Conservation (phyloP, 1,140 invertebrate species). For the Riptortus pedestris region DNA sequence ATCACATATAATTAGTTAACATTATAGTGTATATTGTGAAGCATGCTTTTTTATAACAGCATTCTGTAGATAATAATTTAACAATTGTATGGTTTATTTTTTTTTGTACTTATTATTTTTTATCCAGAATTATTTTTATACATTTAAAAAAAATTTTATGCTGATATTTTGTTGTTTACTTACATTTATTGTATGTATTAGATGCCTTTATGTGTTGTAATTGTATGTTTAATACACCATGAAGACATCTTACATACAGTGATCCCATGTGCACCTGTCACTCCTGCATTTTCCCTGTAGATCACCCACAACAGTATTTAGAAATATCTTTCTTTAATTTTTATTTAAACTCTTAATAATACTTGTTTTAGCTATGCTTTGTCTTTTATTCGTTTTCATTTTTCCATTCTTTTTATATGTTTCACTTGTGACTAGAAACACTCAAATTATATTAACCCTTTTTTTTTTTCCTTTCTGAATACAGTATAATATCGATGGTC, state of each 20-base stretch:
- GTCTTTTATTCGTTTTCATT: background rate
- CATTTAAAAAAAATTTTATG: background rate
- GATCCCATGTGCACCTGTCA: background rate
- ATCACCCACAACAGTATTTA: no score
- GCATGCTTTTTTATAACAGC: no score
- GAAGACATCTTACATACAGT: slow-evolving; percentile 6
- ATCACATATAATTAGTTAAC: no score
- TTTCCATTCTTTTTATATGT: background rate
- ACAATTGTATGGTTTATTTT: no score
- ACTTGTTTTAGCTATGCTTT: background rate
- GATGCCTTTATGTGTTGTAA: slow-evolving; percentile 3
- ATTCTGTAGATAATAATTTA: no score
- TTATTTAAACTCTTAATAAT: background rate
- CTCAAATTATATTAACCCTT: background rate
- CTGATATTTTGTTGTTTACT: background rate
- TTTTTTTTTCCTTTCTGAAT: no score
- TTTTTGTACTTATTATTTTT: no score
- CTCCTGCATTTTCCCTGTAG: background rate
- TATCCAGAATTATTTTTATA: no score
- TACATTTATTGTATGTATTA: background rate
- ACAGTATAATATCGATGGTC: no score
- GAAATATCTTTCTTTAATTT: no score
- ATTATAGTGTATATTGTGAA: no score
- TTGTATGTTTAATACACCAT: background rate
- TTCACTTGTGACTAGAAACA: background rate